phyloP scores from a whole-genome alignment of 2,888 invertebrate species.

The Coenonympha arcania region DNA sequence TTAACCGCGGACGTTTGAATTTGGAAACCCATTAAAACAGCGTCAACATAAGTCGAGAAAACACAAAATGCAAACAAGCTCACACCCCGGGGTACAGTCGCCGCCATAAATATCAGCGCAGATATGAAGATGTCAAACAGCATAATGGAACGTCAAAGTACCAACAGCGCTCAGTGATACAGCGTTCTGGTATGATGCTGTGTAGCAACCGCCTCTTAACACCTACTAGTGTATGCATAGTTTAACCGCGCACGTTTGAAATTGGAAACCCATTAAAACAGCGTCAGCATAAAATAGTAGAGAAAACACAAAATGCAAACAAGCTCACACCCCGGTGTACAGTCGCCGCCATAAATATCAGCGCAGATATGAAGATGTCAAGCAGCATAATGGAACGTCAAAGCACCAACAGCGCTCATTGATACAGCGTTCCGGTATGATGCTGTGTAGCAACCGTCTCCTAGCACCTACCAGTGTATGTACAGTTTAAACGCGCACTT shows the following conservation, averaged over 20 bases:
- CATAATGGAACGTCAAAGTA: constrained; percentile 34
- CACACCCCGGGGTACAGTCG: constrained; percentile 49
- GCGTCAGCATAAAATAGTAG: constrained; percentile 13
- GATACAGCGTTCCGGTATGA: too few species aligned
- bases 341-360: constrained; percentile 59
- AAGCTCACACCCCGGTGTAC: constrained; percentile 44
- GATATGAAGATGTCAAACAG: constrained; percentile 66
- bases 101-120: constrained; percentile 57
- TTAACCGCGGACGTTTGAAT: too few species aligned
- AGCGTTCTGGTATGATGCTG: too few species aligned
- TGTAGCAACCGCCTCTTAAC: too few species aligned
- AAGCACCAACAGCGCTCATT: constrained; percentile 7
- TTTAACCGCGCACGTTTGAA: too few species aligned
- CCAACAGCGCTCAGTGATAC: too few species aligned
- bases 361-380: constrained; percentile 73
- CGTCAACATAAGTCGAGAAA: too few species aligned
- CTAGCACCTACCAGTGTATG: too few species aligned
- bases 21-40: too few species aligned
- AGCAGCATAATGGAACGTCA: constrained; percentile 38
- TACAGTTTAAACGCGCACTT: too few species aligned
- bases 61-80: constrained; percentile 23
- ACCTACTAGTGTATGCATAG: too few species aligned
- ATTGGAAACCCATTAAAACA: constrained; percentile 2
- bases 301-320: constrained; percentile 20
- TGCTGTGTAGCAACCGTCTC: too few species aligned